Evolutionary conservation across 2,888 invertebrate species (phyloP).

Genomic region (Piscicola geometra): DNA sequence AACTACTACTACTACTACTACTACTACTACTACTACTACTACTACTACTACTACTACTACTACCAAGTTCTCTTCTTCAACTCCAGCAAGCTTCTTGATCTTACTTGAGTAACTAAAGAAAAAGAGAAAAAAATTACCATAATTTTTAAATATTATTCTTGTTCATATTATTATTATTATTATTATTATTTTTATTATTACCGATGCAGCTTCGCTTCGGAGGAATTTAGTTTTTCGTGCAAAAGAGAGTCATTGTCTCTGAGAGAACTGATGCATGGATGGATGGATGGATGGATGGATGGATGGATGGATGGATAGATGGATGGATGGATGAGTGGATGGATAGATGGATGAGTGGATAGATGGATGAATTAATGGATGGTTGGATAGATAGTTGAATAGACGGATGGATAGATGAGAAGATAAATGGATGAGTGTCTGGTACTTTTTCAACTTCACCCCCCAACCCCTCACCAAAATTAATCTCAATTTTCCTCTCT

Average conservation of each 20-base stretch:
- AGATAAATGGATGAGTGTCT: too few species aligned
- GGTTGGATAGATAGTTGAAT: too few species aligned
- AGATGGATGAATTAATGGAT: too few species aligned
- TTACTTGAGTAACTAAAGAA: neutral
- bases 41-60: conserved; percentile 18
- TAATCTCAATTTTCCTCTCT: too few species aligned
- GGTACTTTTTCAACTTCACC: too few species aligned
- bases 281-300: too few species aligned
- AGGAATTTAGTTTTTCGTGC: neutral
- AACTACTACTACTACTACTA: neutral
- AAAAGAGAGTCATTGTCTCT: neutral
- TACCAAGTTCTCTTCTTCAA: conserved; percentile 1
- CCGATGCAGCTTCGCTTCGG: conserved; percentile 3
- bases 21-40: conserved; percentile 8
- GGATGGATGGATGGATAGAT: too few species aligned
- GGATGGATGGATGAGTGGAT: too few species aligned
- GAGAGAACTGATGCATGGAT: neutral
- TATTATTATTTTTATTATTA: neutral
- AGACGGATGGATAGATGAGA: too few species aligned
- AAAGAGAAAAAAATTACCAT: neutral
- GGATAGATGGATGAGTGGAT: too few species aligned
- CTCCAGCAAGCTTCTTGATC: neutral
- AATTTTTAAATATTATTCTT: neutral
- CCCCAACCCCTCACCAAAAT: too few species aligned
- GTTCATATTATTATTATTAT: conserved; percentile 1